Conservation (phyloP, 2,113 vertebrate genomes). For the Trochalopteron elliotii region DNA sequence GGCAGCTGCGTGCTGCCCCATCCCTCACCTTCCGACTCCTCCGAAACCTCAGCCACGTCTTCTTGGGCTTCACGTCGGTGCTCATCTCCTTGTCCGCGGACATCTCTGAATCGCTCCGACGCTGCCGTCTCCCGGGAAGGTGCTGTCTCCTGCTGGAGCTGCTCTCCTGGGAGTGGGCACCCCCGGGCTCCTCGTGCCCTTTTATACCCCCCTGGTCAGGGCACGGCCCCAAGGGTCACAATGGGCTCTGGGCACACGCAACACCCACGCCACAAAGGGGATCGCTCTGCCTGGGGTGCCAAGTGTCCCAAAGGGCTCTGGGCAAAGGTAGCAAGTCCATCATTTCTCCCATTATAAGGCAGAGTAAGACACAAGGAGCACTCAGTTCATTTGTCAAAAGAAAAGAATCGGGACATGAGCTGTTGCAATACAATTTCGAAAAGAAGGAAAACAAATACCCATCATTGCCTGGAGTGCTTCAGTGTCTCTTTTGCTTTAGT, state of each 20-base stretch:
- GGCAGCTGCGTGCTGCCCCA: not conserved
- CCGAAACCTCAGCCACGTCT: fast-evolving
- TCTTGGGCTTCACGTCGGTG: not conserved
- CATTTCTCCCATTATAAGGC: not conserved
- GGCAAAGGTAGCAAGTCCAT: fast-evolving
- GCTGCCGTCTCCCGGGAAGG: fast-evolving
- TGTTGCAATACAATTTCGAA: not conserved
- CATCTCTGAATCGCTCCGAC: fast-evolving
- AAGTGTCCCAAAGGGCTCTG: not conserved
- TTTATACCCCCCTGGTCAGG: not conserved
- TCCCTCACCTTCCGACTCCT: not conserved
- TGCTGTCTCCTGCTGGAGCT: not conserved
- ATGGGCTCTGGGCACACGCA: not conserved
- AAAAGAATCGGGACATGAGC: fast-evolving
- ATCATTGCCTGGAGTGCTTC: too few species aligned
- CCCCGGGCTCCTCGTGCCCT: fast-evolving
- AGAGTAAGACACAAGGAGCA: not conserved
- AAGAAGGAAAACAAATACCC: not conserved
- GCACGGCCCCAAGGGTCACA: fast-evolving
- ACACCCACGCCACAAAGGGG: too few species aligned
- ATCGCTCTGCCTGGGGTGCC: fast-evolving
- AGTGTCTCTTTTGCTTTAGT: not conserved
- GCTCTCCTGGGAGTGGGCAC: not conserved
- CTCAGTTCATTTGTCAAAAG: fast-evolving
- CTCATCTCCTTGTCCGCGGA: not conserved